Evolutionary conservation across 2,113 vertebrate genomes (phyloP).

Genomic region (Paradoxurus hermaphroditus): DNA sequence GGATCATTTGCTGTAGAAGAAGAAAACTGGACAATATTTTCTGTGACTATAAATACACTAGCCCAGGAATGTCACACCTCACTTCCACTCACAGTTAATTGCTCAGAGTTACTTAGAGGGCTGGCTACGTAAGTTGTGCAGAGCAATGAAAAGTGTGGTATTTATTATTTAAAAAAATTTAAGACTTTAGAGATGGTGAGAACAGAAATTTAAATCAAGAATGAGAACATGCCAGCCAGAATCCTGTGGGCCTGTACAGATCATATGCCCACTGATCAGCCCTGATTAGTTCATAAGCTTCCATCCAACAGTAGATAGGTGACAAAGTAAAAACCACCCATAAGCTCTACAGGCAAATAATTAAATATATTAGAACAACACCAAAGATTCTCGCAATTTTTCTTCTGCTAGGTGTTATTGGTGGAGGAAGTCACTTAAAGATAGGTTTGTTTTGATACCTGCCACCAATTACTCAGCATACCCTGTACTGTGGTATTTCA

Average conservation of each 20-base stretch:
- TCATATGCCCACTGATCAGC: neutral
- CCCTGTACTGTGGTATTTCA: rapidly evolving
- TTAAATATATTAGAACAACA: neutral
- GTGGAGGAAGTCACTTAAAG: neutral
- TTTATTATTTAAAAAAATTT: neutral
- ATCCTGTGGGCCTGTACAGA: neutral
- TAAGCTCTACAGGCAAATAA: neutral
- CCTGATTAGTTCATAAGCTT: neutral
- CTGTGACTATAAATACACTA: neutral
- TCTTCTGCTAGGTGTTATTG: neutral
- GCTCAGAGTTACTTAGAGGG: neutral
- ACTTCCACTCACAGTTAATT: neutral
- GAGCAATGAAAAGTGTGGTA: neutral
- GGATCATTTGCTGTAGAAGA: neutral
- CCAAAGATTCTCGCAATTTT: neutral
- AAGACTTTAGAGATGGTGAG: neutral
- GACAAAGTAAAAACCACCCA: neutral
- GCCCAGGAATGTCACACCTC: neutral
- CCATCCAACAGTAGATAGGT: neutral
- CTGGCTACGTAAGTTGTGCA: neutral
- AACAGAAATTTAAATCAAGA: neutral
- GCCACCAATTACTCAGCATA: neutral
- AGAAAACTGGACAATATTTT: neutral
- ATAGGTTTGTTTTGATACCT: neutral
- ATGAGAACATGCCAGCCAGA: neutral